Evolutionary conservation across 2,888 invertebrate genomes (phyloP).

Genomic region (Leptopilina syphax): DNA sequence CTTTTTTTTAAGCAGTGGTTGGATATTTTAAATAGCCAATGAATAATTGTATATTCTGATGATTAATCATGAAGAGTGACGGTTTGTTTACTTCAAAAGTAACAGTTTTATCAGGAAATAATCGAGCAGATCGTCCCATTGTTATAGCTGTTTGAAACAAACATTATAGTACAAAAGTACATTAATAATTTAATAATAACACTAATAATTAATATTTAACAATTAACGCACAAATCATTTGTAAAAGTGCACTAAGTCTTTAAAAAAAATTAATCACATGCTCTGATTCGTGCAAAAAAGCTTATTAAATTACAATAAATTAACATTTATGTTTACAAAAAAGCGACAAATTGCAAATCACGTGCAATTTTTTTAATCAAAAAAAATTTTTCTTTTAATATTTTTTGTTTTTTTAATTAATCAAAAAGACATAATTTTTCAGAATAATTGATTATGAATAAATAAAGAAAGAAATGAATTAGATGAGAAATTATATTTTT

Average conservation of each 20-base stretch:
- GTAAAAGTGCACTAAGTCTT: background rate
- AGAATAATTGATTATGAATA: too few species aligned
- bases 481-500: too few species aligned
- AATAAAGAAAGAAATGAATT: too few species aligned
- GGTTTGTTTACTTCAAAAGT: slow-evolving; percentile 7
- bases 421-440: too few species aligned
- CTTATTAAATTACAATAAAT: background rate
- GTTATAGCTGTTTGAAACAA: background rate
- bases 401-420: too few species aligned
- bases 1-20: background rate
- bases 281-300: background rate
- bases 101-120: background rate
- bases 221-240: background rate
- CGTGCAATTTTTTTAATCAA: background rate
- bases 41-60: background rate
- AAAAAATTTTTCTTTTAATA: too few species aligned
- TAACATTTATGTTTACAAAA: too few species aligned
- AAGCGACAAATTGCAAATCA: background rate
- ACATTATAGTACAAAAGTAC: background rate
- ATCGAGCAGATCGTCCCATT: slow-evolving; percentile 17
- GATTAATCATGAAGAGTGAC: slow-evolving; percentile 4
- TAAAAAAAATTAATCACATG: slow-evolving; percentile 2
- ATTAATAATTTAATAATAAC: background rate
- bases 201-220: background rate
- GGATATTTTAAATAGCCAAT: background rate